Percentiles rank a stretch among this genome's conserved stretches.
phyloP scores from a whole-genome alignment of 1,140 invertebrate species.

The Cotesia typhae region DNA sequence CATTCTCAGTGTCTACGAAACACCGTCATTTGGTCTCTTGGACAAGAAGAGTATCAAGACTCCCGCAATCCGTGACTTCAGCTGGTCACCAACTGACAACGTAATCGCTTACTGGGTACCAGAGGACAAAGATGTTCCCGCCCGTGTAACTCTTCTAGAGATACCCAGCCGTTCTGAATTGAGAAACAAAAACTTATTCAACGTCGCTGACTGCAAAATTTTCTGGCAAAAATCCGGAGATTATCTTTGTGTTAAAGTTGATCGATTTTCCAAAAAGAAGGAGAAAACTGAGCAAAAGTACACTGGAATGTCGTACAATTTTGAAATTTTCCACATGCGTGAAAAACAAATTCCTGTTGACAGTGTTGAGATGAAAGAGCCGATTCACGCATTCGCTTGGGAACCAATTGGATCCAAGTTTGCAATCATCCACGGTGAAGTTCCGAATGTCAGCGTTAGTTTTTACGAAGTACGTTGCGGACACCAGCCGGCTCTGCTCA shows the following conservation, averaged over 20 bases:
- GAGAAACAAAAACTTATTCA: constrained; percentile 96
- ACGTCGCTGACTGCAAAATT: constrained; percentile 97
- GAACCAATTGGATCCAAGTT: constrained; percentile 97
- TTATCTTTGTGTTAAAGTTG: constrained; percentile 97
- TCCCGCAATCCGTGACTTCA: constrained; percentile 91
- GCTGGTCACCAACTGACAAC: constrained; percentile 98
- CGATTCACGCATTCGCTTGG: constrained; percentile 97
- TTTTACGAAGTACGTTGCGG: constrained; percentile 94
- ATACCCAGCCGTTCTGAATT: constrained; percentile 88
- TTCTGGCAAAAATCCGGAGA: constrained; percentile 99
- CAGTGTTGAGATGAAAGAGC: constrained; percentile 92
- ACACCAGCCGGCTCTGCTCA: constrained; percentile 85
- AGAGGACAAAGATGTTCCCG: constrained; percentile 92
- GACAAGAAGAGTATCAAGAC: constrained; percentile 97
- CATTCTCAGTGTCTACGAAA: constrained; percentile 94
- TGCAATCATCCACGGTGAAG: constrained; percentile 94
- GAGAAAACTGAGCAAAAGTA: constrained; percentile 93
- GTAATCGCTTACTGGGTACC: constrained; percentile 97
- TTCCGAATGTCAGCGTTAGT: constrained; percentile 86
- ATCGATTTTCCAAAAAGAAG: constrained; percentile 95
- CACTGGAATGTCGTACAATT: constrained; percentile 97
- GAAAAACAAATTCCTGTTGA: constrained; percentile 99
- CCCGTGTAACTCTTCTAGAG: constrained; percentile 84
- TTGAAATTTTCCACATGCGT: constrained; percentile 98
- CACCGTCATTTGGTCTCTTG: constrained; percentile 89